These are phyloP conservation scores for Cyrtonyx montezumae DNA, from an alignment of 2,113 vertebrate genomes.

Conservation along the genomic window DNA sequence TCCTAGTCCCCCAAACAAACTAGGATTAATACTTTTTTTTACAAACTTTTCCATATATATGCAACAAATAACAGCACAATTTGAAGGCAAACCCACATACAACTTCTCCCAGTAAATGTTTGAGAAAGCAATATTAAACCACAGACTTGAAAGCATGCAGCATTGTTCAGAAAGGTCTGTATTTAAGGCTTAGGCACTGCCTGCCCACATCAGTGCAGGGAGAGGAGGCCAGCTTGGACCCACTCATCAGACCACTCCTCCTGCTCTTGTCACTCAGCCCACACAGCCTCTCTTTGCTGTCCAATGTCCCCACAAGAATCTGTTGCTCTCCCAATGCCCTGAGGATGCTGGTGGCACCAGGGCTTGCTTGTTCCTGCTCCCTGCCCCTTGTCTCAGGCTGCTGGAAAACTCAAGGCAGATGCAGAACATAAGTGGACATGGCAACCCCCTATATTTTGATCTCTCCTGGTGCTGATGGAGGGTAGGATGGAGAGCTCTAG, in stretches of 20 bases:
- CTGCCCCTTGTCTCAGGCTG: background rate
- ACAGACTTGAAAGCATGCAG: background rate
- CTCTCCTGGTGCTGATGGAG: background rate
- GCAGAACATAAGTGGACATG: background rate
- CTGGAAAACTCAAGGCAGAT: background rate
- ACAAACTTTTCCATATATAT: background rate
- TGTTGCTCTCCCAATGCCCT: background rate
- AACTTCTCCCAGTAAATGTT: background rate
- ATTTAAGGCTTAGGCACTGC: background rate
- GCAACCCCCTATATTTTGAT: fast-evolving
- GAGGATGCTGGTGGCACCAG: background rate
- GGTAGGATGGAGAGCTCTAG: background rate
- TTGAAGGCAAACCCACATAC: background rate
- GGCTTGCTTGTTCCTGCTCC: background rate
- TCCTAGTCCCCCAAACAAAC: background rate
- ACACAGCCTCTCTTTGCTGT: background rate
- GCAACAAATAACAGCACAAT: background rate
- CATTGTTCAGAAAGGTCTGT: background rate
- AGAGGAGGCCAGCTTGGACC: background rate
- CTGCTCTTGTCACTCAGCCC: background rate
- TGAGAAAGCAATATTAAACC: background rate
- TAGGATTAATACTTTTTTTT: background rate
- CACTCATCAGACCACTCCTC: too few relatives aligned
- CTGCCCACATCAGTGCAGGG: background rate
- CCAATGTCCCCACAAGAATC: background rate